Conservation (phyloP, 2,888 invertebrate genomes). For the Hydrotaea cyrtoneurina region DNA sequence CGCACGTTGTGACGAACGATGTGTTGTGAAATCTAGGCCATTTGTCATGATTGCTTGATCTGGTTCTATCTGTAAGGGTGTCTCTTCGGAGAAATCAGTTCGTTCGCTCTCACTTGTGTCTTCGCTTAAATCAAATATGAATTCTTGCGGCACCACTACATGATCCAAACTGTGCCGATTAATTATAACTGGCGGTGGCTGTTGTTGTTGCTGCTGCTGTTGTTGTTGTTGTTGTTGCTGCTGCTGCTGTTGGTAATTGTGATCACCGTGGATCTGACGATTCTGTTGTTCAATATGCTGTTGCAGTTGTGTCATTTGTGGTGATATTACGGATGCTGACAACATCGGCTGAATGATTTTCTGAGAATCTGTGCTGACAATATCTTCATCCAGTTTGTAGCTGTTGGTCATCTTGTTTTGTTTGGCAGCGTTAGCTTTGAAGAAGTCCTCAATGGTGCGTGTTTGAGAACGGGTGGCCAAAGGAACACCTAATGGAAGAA, state of each 20-base stretch:
- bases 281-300: conserved; percentile 50
- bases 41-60: conserved; percentile 68
- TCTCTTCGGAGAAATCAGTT: conserved; percentile 66
- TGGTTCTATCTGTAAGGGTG: not conserved
- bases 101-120: conserved; percentile 69
- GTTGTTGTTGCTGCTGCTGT: conserved; percentile 22
- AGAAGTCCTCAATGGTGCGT: conserved; percentile 78
- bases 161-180: conserved; percentile 53
- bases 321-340: conserved; percentile 62
- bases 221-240: not conserved
- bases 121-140: conserved; percentile 69
- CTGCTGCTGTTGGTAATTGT: not conserved
- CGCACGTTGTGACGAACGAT: conserved; percentile 65
- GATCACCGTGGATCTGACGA: conserved; percentile 37
- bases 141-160: conserved; percentile 58
- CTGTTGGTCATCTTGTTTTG: conserved; percentile 46
- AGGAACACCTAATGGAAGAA: conserved; percentile 72
- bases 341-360: conserved; percentile 50
- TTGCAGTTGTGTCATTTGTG: conserved; percentile 51
- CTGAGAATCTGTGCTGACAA: conserved; percentile 37
- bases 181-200: conserved; percentile 59
- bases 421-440: conserved; percentile 75
- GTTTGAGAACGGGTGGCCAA: conserved; percentile 78
- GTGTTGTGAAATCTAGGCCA: conserved; percentile 68
- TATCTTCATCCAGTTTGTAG: not conserved